phyloP scores from a whole-genome alignment of 2,797 vertebrate genomes.

The Mormyrus proboscirostris region DNA sequence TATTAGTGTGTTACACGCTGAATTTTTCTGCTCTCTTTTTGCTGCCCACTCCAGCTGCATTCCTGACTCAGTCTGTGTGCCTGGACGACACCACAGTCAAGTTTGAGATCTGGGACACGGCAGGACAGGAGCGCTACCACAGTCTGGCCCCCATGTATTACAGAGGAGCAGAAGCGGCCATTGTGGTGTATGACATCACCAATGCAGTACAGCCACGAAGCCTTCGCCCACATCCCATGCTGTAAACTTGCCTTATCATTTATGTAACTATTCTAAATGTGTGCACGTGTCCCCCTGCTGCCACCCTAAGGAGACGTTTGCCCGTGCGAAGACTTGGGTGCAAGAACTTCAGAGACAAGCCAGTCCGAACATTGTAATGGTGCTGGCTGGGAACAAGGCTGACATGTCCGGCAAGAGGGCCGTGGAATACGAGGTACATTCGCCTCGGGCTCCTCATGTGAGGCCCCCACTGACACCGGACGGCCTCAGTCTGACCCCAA shows the following conservation, averaged over 20 bases:
- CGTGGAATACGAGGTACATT: slow-evolving; percentile 67
- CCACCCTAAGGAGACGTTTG: slow-evolving; percentile 63
- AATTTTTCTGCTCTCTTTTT: background rate
- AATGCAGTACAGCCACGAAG: slow-evolving; percentile 56
- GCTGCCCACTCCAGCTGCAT: slow-evolving; percentile 51
- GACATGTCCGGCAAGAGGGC: slow-evolving; percentile 67
- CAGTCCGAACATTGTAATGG: slow-evolving; percentile 70
- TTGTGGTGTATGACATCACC: slow-evolving; percentile 72
- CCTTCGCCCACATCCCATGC: background rate
- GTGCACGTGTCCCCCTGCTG: background rate
- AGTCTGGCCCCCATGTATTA: slow-evolving; percentile 74
- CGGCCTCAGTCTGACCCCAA: background rate
- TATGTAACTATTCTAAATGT: background rate
- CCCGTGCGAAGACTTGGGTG: slow-evolving; percentile 69
- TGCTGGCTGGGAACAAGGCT: slow-evolving; percentile 67
- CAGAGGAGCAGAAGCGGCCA: slow-evolving; percentile 67
- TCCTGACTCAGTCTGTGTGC: slow-evolving; percentile 70
- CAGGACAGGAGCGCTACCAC: slow-evolving; percentile 70
- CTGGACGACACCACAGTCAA: slow-evolving; percentile 72
- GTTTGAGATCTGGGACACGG: slow-evolving; percentile 74
- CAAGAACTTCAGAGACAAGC: slow-evolving; percentile 71
- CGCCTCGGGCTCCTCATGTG: background rate
- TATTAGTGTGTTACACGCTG: background rate
- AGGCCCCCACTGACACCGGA: background rate
- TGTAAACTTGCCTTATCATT: background rate